A percentile compares a stretch with the other conserved stretches of the same genome.
Conservation (phyloP, 2,797 vertebrate genomes). For the Neostethus bicornis region DNA sequence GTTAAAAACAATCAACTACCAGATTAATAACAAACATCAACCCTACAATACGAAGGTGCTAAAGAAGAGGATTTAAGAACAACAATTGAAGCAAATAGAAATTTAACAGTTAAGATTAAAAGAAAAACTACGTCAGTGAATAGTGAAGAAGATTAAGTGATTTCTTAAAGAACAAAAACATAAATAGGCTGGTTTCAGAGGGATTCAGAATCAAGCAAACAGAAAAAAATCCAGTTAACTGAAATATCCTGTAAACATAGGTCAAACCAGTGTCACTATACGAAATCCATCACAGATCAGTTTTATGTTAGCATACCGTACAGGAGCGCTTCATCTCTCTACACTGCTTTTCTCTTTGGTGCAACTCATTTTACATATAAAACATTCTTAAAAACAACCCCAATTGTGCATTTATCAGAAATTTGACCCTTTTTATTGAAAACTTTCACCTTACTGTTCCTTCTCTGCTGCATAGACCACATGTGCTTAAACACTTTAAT, state of each 20-base stretch:
- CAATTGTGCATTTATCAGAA: constrained; percentile 42
- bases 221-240: constrained; percentile 46
- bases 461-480: constrained; percentile 57
- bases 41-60: constrained; percentile 2
- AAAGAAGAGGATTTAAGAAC: constrained; percentile 18
- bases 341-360: constrained; percentile 63
- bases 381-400: constrained; percentile 35
- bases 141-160: constrained; percentile 29
- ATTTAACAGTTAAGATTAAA: constrained; percentile 61
- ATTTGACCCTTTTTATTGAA: constrained; percentile 22
- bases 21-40: constrained; percentile 13
- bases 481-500: constrained; percentile 38
- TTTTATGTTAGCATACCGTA: constrained; percentile 22
- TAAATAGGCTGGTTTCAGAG: constrained; percentile 21
- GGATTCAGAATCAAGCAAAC: constrained; percentile 24
- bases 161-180: constrained; percentile 10
- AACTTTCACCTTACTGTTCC: constrained; percentile 31
- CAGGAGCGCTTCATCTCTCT: constrained; percentile 17
- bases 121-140: constrained; percentile 37
- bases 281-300: constrained; percentile 26
- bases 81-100: constrained; percentile 26
- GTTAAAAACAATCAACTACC: constrained; percentile 30
- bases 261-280: constrained; percentile 50
- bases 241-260: constrained; percentile 53
- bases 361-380: constrained; percentile 43